Evolutionary conservation across 2,113 vertebrate species (phyloP).

Genomic region (Vulpes ferrilata): DNA sequence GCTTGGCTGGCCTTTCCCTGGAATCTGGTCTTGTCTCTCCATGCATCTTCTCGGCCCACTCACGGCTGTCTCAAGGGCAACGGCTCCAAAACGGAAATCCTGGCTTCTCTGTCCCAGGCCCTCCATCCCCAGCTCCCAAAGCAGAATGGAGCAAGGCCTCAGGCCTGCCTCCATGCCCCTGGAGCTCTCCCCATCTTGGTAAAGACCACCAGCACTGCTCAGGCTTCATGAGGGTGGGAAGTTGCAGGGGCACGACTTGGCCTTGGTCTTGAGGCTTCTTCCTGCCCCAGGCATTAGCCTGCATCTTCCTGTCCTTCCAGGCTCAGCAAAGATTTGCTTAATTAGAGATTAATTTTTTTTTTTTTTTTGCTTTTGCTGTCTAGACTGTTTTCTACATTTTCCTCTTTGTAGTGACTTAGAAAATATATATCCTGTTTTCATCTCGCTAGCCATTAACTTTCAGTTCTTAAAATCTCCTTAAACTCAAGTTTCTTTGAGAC

Average conservation of each 20-base stretch:
- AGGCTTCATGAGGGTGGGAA: neutral
- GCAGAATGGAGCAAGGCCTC: neutral
- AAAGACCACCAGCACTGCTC: neutral
- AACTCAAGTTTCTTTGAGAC: neutral
- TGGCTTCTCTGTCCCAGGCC: neutral
- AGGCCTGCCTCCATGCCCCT: neutral
- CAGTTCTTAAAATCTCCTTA: neutral
- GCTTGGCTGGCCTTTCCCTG: neutral
- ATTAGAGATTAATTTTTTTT: neutral
- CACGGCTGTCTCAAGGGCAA: neutral
- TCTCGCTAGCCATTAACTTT: neutral
- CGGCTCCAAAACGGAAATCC: neutral
- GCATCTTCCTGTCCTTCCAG: neutral
- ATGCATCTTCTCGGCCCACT: accelerated
- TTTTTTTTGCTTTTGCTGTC: neutral
- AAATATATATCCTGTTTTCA: neutral
- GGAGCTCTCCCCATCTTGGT: neutral
- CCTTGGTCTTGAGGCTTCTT: neutral
- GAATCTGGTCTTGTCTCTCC: neutral
- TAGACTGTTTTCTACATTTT: neutral
- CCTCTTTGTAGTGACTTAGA: neutral
- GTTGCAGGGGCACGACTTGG: too few species aligned
- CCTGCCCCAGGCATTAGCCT: neutral
- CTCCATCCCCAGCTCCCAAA: neutral
- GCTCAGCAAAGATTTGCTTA: neutral